Percentiles rank a stretch among this genome's conserved stretches.
Evolutionary conservation across 2,888 invertebrate genomes (phyloP).

Genomic region (Germaria angustata): DNA sequence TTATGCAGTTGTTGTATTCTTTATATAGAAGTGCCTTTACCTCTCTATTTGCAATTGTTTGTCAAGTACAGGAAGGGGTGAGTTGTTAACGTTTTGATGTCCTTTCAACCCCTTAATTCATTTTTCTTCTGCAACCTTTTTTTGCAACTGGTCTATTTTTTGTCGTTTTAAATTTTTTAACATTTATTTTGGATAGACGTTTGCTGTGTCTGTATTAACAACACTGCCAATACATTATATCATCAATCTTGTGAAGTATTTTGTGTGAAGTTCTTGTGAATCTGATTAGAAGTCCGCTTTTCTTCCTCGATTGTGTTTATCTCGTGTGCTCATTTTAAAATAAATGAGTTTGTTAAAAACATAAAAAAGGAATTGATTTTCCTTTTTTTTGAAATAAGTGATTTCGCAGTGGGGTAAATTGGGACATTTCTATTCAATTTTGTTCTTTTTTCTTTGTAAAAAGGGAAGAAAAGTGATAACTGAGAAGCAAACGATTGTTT

Average conservation of each 20-base stretch:
- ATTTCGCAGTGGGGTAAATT: background rate
- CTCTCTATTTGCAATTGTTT: constrained; percentile 47
- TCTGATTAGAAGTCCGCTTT: constrained; percentile 56
- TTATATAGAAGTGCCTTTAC: constrained; percentile 3
- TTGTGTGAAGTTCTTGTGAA: constrained; percentile 43
- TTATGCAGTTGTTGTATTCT: background rate
- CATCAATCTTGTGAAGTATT: constrained; percentile 47
- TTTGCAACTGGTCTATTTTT: constrained; percentile 1
- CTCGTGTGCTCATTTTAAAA: constrained; percentile 61
- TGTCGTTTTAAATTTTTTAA: background rate
- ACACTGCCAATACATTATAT: constrained; percentile 6
- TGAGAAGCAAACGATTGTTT: constrained; percentile 5
- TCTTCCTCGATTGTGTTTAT: constrained; percentile 38
- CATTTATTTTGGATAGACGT: background rate
- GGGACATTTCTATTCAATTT: constrained; percentile 22
- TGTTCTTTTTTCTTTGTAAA: background rate
- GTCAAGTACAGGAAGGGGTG: constrained; percentile 35
- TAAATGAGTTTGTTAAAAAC: constrained; percentile 65
- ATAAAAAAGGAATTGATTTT: constrained; percentile 5
- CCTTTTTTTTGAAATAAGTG: constrained; percentile 2
- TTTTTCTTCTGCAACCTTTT: constrained; percentile 12
- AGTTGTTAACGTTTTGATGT: constrained; percentile 24
- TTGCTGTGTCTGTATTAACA: constrained; percentile 1
- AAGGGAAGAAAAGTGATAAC: constrained; percentile 1
- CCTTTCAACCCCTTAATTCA: background rate